Percentiles rank a stretch among this genome's conserved stretches.
Conservation (phyloP, 2,113 vertebrate genomes). For the Leucopsar rothschildi region DNA sequence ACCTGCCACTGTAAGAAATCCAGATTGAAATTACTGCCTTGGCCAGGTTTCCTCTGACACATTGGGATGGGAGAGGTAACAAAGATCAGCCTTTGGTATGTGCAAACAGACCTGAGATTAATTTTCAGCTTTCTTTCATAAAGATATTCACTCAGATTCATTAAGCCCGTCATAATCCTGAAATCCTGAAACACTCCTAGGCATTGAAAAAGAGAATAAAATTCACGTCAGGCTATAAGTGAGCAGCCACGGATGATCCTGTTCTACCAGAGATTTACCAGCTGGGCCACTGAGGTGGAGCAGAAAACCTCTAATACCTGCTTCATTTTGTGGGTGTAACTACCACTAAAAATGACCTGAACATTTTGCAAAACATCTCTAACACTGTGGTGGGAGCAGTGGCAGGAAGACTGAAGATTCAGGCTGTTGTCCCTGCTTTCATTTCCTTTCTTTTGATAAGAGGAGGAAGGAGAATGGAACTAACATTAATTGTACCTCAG, state of each 20-base stretch:
- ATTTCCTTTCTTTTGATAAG: not conserved
- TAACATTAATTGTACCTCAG: not conserved
- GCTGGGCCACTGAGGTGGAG: not conserved
- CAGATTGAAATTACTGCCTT: not conserved
- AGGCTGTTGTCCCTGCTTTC: not conserved
- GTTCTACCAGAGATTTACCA: not conserved
- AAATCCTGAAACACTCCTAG: not conserved
- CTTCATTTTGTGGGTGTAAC: accelerated
- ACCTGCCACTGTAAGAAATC: not conserved
- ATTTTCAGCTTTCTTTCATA: not conserved
- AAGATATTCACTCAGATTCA: not conserved
- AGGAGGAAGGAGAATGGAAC: not conserved
- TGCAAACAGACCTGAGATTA: not conserved
- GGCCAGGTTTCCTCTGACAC: not conserved
- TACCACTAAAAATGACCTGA: not conserved
- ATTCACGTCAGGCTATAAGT: not conserved
- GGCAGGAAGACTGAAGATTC: not conserved
- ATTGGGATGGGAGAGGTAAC: not conserved
- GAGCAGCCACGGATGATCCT: not conserved
- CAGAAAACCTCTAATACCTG: not conserved
- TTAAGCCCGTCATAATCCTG: not conserved
- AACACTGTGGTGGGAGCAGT: accelerated
- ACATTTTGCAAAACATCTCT: not conserved
- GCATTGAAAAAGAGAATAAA: not conserved
- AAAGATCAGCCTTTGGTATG: not conserved